phyloP scores from a whole-genome alignment of 2,888 invertebrate species.

The Sarcophaga subvicina region DNA sequence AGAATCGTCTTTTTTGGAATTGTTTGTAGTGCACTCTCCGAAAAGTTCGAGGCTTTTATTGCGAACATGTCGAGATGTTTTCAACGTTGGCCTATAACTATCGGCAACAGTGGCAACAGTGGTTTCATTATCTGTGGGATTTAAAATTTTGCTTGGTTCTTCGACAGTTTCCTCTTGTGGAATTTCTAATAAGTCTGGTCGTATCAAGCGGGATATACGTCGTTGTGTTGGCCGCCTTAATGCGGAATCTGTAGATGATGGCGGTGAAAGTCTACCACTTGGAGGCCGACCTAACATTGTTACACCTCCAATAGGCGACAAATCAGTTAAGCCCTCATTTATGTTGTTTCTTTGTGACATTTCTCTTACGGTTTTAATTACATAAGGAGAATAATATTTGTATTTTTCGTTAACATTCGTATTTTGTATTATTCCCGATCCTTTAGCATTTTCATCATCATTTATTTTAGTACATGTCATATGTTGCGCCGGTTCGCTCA shows the following conservation, averaged over 20 bases:
- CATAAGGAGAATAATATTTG: constrained; percentile 80
- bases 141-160: constrained; percentile 81
- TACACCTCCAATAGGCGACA: constrained; percentile 67
- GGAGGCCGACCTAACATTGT: constrained; percentile 77
- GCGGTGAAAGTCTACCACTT: constrained; percentile 77
- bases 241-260: constrained; percentile 73
- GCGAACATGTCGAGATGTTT: constrained; percentile 74
- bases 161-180: constrained; percentile 85
- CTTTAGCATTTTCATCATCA: constrained; percentile 77
- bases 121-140: constrained; percentile 72
- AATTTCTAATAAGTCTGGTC: constrained; percentile 89
- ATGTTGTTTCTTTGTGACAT: constrained; percentile 71
- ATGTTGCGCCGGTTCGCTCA: constrained; percentile 69
- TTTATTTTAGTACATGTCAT: constrained; percentile 75
- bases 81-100: constrained; percentile 10
- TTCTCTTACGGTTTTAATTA: constrained; percentile 74
- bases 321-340: constrained; percentile 75
- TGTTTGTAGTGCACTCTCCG: constrained; percentile 67
- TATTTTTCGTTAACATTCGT: constrained; percentile 81
- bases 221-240: constrained; percentile 83
- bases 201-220: constrained; percentile 88
- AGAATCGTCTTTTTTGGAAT: constrained; percentile 42
- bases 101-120: constrained; percentile 33
- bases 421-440: constrained; percentile 75
- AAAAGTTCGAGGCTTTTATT: constrained; percentile 80